Percentiles rank a stretch among this genome's conserved stretches.
These are phyloP conservation scores for Lypha dubia DNA, from an alignment of 2,888 invertebrate genomes.

Conservation along the genomic window DNA sequence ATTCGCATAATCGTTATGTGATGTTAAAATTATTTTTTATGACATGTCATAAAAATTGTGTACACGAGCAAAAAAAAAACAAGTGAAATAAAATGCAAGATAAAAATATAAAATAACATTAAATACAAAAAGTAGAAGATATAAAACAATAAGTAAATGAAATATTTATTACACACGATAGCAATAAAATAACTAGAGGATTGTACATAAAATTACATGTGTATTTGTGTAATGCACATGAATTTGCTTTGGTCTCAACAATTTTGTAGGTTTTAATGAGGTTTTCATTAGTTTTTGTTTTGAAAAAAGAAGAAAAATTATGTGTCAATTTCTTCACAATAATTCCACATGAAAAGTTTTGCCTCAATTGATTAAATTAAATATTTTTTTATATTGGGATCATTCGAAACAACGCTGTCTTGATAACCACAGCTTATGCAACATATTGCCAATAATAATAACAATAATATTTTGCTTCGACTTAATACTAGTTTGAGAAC, in stretches of 20 bases:
- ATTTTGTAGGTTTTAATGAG: background rate
- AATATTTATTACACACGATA: constrained; percentile 68
- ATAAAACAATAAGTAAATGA: constrained; percentile 71
- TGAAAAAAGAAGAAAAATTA: too few relatives aligned
- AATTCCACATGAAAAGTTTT: too few relatives aligned
- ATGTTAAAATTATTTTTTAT: constrained; percentile 56
- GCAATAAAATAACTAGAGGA: constrained; percentile 28
- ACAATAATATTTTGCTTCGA: too few relatives aligned
- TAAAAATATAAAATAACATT: constrained; percentile 12
- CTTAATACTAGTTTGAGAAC: too few relatives aligned
- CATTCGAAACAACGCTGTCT: too few relatives aligned
- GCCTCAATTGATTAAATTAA: too few relatives aligned
- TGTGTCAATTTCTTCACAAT: too few relatives aligned
- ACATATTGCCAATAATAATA: too few relatives aligned
- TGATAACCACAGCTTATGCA: too few relatives aligned
- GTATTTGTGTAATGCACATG: background rate
- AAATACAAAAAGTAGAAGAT: constrained; percentile 21
- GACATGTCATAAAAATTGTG: constrained; percentile 56
- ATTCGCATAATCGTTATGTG: constrained; percentile 57
- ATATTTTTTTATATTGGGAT: too few relatives aligned
- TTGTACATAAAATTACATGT: constrained; percentile 12
- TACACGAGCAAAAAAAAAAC: constrained; percentile 5
- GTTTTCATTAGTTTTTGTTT: background rate
- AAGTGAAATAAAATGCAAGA: constrained; percentile 25
- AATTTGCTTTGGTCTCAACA: background rate